Conservation (phyloP, 2,888 invertebrate species). For the Drepana falcataria region DNA sequence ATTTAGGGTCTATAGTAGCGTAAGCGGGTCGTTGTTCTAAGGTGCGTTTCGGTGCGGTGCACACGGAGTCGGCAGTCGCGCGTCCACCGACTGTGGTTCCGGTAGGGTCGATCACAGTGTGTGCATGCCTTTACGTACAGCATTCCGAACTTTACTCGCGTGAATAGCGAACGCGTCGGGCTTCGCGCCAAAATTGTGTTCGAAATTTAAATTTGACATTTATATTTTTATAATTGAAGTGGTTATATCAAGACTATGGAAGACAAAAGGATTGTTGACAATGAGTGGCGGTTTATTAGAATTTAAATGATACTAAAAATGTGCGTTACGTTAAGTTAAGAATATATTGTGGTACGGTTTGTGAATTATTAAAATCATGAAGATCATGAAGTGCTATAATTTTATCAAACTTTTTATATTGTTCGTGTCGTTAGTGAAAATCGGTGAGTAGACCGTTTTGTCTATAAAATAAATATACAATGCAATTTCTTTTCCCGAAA, state of each 20-base stretch:
- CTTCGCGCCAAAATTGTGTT: constrained; percentile 47
- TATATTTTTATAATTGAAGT: constrained; percentile 15
- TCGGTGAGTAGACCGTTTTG: constrained; percentile 46
- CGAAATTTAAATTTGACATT: constrained; percentile 18
- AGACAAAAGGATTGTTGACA: constrained; percentile 7
- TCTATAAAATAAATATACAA: no score
- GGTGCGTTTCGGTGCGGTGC: constrained; percentile 72
- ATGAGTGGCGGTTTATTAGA: not conserved
- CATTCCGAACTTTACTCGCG: constrained; percentile 48
- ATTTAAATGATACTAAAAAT: no score
- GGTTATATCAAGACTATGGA: constrained; percentile 13
- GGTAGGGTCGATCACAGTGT: constrained; percentile 77
- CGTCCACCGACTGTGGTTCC: constrained; percentile 76
- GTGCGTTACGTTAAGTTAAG: constrained; percentile 9
- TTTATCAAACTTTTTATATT: constrained; percentile 49
- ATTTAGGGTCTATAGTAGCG: constrained; percentile 8
- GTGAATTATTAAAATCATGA: constrained; percentile 49
- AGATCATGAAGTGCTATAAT: constrained; percentile 49
- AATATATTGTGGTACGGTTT: constrained; percentile 30
- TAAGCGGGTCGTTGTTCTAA: constrained; percentile 35
- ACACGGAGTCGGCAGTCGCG: constrained; percentile 71
- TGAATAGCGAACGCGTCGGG: constrained; percentile 36
- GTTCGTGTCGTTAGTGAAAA: constrained; percentile 34
- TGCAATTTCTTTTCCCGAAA: constrained; percentile 4
- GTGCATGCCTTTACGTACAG: constrained; percentile 53